Conservation (phyloP, 2,888 invertebrate species). For the Tenthredo livida region DNA sequence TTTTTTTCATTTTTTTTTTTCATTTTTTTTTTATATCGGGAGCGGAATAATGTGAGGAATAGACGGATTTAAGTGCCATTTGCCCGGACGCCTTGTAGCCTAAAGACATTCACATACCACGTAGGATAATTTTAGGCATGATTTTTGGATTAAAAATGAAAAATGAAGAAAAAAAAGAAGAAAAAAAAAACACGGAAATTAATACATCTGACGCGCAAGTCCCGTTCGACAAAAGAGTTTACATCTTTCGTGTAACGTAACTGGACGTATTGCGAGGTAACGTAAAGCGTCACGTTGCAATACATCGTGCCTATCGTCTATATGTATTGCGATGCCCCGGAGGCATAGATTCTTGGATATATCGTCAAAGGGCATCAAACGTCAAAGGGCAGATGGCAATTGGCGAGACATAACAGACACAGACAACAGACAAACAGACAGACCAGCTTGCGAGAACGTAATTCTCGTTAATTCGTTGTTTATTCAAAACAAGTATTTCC, state of each 20-base stretch:
- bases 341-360: conserved; percentile 23
- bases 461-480: conserved; percentile 71
- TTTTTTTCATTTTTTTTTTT: conserved; percentile 61
- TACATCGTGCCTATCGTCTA: not conserved
- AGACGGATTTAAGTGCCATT: conserved; percentile 70
- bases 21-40: conserved; percentile 59
- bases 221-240: not conserved
- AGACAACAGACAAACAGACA: conserved; percentile 68
- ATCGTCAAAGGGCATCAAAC: conserved; percentile 37
- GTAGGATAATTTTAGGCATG: not conserved
- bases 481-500: conserved; percentile 68
- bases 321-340: not conserved
- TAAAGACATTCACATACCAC: conserved; percentile 18
- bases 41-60: conserved; percentile 59
- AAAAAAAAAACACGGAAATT: not conserved
- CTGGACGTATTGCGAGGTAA: not conserved
- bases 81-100: conserved; percentile 59
- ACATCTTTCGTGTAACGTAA: not conserved
- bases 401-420: conserved; percentile 64
- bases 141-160: not conserved
- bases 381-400: conserved; percentile 64
- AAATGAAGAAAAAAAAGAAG: not conserved
- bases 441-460: conserved; percentile 67
- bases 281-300: not conserved
- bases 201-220: not conserved